These are phyloP conservation scores for Malacoraja senta DNA, from an alignment of 2,797 vertebrate genomes.

Conservation along the genomic window DNA sequence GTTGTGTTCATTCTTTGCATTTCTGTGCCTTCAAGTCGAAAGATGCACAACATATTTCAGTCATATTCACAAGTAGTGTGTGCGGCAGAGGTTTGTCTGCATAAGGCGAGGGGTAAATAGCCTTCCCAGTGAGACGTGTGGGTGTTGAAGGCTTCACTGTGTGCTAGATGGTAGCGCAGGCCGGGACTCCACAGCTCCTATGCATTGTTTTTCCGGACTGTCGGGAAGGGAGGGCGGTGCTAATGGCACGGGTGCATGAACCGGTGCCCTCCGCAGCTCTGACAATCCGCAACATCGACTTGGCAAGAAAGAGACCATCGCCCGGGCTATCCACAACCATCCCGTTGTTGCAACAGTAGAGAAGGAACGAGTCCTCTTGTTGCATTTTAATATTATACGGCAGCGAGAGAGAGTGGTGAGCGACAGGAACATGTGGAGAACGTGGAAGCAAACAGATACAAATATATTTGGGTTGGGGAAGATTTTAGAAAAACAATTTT, in stretches of 20 bases:
- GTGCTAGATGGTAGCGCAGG: background rate
- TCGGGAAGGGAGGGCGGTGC: background rate
- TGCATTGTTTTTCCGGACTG: background rate
- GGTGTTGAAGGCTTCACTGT: background rate
- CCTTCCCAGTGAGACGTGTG: background rate
- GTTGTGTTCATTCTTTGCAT: no score
- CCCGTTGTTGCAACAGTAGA: background rate
- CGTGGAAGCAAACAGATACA: background rate
- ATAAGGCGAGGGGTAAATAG: background rate
- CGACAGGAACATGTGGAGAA: no score
- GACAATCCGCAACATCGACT: background rate
- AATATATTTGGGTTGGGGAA: background rate
- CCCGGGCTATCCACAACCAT: background rate
- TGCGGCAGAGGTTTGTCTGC: background rate
- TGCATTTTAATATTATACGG: background rate
- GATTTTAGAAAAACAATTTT: background rate
- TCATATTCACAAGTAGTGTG: background rate
- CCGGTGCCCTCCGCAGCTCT: background rate
- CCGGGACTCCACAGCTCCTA: background rate
- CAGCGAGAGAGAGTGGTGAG: background rate
- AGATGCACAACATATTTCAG: background rate
- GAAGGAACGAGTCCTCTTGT: background rate
- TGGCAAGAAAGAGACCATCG: background rate
- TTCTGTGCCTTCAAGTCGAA: background rate
- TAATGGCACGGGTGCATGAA: background rate